Evolutionary conservation across 2,888 invertebrate species (phyloP).

Genomic region (Drosophila hamatofila): DNA sequence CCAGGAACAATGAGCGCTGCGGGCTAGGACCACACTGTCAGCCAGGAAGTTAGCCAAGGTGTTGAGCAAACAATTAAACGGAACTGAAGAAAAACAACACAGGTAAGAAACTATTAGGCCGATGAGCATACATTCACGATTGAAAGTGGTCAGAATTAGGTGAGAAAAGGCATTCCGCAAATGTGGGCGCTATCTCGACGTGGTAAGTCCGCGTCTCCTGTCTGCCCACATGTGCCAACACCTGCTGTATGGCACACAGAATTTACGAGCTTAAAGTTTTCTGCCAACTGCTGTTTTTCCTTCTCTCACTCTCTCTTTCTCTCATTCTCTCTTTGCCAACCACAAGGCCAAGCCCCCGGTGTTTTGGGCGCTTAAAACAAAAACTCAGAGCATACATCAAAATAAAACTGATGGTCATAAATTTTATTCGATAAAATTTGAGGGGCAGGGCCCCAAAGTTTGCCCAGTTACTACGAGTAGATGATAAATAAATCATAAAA

Average conservation of each 20-base stretch:
- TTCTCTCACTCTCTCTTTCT: background rate
- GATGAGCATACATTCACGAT: slow-evolving; percentile 36
- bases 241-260: slow-evolving; percentile 13
- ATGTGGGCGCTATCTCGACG: slow-evolving; percentile 23
- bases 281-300: slow-evolving; percentile 36
- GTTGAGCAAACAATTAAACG: slow-evolving; percentile 76
- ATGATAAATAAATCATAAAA: slow-evolving; percentile 59
- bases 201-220: slow-evolving; percentile 4
- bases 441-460: slow-evolving; percentile 16
- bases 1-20: slow-evolving; percentile 24
- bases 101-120: slow-evolving; percentile 26
- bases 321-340: background rate
- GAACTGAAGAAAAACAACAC: slow-evolving; percentile 42
- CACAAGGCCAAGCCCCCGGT: slow-evolving; percentile 16
- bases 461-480: slow-evolving; percentile 18
- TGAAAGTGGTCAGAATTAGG: slow-evolving; percentile 61
- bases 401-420: slow-evolving; percentile 68
- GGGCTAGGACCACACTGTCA: slow-evolving; percentile 20
- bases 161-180: slow-evolving; percentile 36
- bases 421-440: slow-evolving; percentile 68
- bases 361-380: slow-evolving; percentile 10
- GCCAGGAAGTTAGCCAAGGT: slow-evolving; percentile 57
- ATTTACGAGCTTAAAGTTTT: slow-evolving; percentile 44
- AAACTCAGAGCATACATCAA: slow-evolving; percentile 55
- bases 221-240: background rate